Percentiles rank a stretch among this genome's conserved stretches.
Conservation (phyloP, 2,113 vertebrate genomes). For the Holacanthus passer region DNA sequence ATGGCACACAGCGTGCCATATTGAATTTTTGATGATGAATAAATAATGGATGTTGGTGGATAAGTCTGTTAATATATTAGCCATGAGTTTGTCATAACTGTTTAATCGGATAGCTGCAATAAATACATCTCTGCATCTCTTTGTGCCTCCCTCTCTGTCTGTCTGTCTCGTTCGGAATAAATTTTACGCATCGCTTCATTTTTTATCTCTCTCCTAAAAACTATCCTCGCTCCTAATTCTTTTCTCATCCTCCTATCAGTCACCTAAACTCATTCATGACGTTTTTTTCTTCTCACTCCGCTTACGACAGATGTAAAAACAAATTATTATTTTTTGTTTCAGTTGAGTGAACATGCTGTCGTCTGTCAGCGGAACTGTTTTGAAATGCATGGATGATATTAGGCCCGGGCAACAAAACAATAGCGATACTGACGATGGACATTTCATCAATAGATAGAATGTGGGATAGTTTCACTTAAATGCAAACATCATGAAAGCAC, state of each 20-base stretch:
- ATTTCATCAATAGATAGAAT: too few species aligned
- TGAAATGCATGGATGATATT: not conserved
- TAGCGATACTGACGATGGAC: too few species aligned
- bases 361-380: not conserved
- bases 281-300: constrained; percentile 3
- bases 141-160: constrained; percentile 20
- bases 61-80: constrained; percentile 79
- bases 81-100: constrained; percentile 76
- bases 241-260: not conserved
- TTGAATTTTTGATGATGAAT: constrained; percentile 80
- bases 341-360: not conserved
- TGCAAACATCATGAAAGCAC: too few species aligned
- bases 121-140: constrained; percentile 61
- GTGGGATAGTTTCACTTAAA: too few species aligned
- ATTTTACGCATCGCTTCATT: constrained; percentile 24
- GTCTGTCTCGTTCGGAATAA: constrained; percentile 33
- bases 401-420: too few species aligned
- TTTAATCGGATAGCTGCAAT: constrained; percentile 72
- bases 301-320: constrained; percentile 3
- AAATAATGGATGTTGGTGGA: constrained; percentile 76
- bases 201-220: constrained; percentile 30
- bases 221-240: not conserved
- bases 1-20: constrained; percentile 70
- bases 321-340: not conserved
- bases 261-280: not conserved